Percentiles rank a stretch among this genome's conserved stretches.
phyloP scores from a whole-genome alignment of 2,797 vertebrate genomes.

The Eulemur albifrons region DNA sequence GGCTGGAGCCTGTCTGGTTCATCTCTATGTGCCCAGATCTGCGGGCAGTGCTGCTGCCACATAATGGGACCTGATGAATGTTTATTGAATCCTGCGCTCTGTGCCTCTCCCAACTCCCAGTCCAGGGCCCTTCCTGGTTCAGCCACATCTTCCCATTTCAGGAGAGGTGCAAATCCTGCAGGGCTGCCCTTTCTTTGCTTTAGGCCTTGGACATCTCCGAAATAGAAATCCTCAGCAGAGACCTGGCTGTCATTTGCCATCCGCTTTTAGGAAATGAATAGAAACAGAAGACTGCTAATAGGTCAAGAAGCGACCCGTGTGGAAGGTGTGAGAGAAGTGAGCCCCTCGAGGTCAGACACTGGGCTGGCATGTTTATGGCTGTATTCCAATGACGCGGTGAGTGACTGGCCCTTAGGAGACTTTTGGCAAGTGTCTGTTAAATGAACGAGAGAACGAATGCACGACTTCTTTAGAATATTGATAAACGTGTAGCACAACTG shows the following conservation, averaged over 20 bases:
- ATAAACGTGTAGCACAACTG: neutral
- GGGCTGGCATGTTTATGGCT: neutral
- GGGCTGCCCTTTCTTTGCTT: neutral
- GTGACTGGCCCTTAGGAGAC: neutral
- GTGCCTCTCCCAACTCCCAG: no score
- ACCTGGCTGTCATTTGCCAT: neutral
- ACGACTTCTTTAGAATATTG: neutral
- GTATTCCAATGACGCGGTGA: neutral
- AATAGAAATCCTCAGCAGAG: neutral
- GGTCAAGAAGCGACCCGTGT: neutral
- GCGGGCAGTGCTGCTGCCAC: no score
- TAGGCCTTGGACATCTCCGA: neutral
- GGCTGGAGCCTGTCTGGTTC: neutral
- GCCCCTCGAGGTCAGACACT: neutral
- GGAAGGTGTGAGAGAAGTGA: neutral
- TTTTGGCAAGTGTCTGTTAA: neutral
- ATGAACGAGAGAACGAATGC: neutral
- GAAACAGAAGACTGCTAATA: neutral
- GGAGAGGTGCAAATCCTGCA: rapidly evolving
- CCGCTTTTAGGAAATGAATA: neutral
- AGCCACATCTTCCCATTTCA: neutral
- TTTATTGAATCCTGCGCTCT: rapidly evolving
- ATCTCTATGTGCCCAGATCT: neutral
- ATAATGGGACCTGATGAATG: rapidly evolving
- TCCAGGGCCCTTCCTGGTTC: neutral